phyloP scores from a whole-genome alignment of 2,797 vertebrate genomes.

The Danio kyathit region DNA sequence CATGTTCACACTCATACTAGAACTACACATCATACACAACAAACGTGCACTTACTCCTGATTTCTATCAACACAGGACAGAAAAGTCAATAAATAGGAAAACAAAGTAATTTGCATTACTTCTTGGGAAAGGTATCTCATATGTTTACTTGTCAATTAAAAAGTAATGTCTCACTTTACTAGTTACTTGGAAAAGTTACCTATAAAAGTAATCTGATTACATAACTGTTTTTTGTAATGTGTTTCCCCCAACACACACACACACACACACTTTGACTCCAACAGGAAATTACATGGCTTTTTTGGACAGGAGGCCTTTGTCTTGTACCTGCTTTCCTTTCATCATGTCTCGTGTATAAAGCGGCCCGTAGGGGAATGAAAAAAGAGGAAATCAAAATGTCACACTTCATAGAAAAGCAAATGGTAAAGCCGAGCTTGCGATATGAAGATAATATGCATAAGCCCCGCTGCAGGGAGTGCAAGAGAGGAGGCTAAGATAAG shows the following conservation, averaged over 20 bases:
- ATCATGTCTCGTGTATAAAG: constrained; percentile 2
- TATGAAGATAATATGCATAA: constrained; percentile 30
- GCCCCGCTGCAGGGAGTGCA: constrained; percentile 8
- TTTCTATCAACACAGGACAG: too few species aligned
- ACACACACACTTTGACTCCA: constrained; percentile 35
- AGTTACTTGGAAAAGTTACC: too few species aligned
- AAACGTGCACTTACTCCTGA: too few species aligned
- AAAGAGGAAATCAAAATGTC: constrained; percentile 43
- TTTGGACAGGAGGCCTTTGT: constrained; percentile 26
- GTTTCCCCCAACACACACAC: background rate
- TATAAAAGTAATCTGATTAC: too few species aligned
- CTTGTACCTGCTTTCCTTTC: constrained; percentile 19
- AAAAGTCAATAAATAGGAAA: too few species aligned
- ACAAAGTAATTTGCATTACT: too few species aligned
- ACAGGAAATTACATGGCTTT: constrained; percentile 42
- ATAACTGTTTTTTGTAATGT: too few species aligned
- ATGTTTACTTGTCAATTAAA: too few species aligned
- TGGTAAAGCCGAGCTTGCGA: constrained; percentile 23
- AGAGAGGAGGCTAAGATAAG: constrained; percentile 13
- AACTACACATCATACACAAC: too few species aligned
- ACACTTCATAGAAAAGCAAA: constrained; percentile 50
- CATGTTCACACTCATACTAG: too few species aligned
- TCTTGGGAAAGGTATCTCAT: too few species aligned
- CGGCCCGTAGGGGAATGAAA: background rate
- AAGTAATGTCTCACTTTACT: too few species aligned